Evolutionary conservation across 2,113 vertebrate genomes (phyloP).

Genomic region (Pterophyllum scalare): DNA sequence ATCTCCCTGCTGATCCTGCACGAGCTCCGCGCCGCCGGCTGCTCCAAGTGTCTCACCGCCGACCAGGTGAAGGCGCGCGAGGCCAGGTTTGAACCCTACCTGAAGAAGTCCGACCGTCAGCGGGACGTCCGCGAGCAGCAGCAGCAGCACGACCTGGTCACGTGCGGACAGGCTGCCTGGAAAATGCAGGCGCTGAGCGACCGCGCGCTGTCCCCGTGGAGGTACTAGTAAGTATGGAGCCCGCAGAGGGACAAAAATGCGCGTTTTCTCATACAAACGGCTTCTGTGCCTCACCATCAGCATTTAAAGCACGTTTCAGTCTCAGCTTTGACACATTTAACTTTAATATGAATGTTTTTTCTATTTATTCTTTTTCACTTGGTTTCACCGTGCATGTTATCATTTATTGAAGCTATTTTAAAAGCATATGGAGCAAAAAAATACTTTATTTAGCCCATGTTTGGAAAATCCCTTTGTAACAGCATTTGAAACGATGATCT

Average conservation of each 20-base stretch:
- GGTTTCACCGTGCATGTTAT: no score
- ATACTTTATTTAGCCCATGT: background rate
- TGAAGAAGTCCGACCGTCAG: background rate
- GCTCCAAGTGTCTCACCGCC: background rate
- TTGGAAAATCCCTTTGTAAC: background rate
- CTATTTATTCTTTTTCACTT: background rate
- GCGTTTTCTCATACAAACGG: background rate
- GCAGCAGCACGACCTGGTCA: accelerated
- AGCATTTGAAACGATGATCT: background rate
- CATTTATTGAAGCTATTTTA: background rate
- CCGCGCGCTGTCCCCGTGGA: background rate
- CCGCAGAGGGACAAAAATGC: background rate
- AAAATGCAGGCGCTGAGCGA: background rate
- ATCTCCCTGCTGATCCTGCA: background rate
- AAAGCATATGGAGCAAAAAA: background rate
- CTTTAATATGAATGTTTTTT: background rate
- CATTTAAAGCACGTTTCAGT: background rate
- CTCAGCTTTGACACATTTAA: background rate
- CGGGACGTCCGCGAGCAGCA: accelerated
- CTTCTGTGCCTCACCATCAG: background rate
- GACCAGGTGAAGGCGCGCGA: accelerated
- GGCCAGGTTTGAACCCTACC: accelerated
- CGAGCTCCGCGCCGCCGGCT: accelerated
- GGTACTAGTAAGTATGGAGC: background rate
- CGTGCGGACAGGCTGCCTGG: background rate